Evolutionary conservation across 2,113 vertebrate species (phyloP).

Genomic region (Otus sunia): DNA sequence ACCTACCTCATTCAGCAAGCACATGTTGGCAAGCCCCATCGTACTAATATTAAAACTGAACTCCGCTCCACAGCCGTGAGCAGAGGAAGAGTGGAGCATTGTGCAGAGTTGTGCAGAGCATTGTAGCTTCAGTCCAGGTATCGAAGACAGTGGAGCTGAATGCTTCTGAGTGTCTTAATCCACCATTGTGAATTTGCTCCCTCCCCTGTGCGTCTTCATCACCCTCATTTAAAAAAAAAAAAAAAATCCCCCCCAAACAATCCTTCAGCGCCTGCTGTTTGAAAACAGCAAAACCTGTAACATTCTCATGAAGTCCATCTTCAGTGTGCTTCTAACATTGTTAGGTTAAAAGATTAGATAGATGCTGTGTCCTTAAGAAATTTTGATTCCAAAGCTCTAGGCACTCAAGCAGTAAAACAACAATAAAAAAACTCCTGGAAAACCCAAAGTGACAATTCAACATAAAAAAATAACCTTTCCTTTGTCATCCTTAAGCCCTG

Average conservation of each 20-base stretch:
- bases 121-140: not conserved
- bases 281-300: not conserved
- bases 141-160: not conserved
- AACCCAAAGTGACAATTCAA: not conserved
- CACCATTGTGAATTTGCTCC: not conserved
- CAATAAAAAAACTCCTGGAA: not conserved
- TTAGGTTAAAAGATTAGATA: not conserved
- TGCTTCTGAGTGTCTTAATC: not conserved
- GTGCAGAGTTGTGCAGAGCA: not conserved
- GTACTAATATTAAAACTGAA: not conserved
- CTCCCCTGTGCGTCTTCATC: not conserved
- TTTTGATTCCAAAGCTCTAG: not conserved
- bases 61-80: not conserved
- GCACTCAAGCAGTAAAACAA: not conserved
- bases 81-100: not conserved
- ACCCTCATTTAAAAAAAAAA: not conserved
- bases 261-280: not conserved
- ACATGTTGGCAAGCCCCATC: constrained; percentile 13
- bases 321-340: not conserved
- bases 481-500: not conserved
- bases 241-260: not conserved
- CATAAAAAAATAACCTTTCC: not conserved
- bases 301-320: not conserved
- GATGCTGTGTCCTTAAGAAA: not conserved
- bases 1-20: constrained; percentile 38